Conservation (phyloP, 2,797 vertebrate species). For the Synaphobranchus kaupii region DNA sequence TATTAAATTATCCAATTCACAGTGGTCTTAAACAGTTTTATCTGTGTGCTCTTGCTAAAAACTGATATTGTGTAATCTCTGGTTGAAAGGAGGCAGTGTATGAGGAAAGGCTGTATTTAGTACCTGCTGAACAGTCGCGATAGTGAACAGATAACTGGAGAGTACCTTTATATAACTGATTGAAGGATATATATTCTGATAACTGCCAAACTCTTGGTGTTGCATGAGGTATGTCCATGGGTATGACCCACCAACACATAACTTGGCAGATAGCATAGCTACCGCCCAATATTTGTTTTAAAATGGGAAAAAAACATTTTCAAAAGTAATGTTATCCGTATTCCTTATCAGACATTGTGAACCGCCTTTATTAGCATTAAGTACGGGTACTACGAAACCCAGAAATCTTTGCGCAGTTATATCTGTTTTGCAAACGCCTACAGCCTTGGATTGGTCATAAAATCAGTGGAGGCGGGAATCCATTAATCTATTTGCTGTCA, state of each 20-base stretch:
- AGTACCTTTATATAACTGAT: background rate
- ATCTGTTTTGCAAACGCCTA: background rate
- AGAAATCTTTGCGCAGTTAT: background rate
- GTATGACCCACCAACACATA: background rate
- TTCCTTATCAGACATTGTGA: background rate
- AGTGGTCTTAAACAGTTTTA: background rate
- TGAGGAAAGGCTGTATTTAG: background rate
- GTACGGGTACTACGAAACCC: background rate
- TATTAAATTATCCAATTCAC: too few species aligned
- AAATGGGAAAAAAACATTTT: background rate
- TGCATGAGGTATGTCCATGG: background rate
- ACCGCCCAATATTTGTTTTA: background rate
- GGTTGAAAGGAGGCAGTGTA: background rate
- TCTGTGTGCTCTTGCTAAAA: background rate
- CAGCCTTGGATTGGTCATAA: background rate
- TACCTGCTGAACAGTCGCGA: background rate
- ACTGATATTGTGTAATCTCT: background rate
- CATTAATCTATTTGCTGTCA: background rate
- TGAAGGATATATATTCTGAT: background rate
- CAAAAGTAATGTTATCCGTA: background rate
- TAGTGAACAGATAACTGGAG: background rate
- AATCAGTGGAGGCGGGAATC: background rate
- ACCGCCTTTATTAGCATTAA: background rate
- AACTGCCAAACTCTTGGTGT: background rate
- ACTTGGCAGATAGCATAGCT: background rate